Conservation (phyloP, 2,797 vertebrate genomes). For the Sebastes itinus region DNA sequence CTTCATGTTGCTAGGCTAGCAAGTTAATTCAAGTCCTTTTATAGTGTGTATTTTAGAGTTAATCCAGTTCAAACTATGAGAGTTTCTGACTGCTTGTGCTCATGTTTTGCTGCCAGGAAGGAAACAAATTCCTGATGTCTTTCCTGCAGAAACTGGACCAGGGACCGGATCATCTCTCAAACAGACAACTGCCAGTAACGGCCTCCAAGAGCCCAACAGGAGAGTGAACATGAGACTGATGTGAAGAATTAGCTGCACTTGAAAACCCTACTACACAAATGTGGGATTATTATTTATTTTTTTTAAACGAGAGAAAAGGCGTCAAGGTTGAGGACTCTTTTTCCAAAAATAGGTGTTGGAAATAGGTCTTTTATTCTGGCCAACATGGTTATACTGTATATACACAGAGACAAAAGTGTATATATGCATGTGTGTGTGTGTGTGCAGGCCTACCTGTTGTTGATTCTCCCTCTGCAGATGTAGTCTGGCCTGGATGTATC, state of each 20-base stretch:
- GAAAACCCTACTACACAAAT: no score
- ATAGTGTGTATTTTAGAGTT: neutral
- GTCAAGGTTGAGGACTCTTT: neutral
- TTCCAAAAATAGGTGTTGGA: neutral
- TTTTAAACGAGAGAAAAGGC: neutral
- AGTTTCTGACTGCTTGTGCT: neutral
- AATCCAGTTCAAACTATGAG: neutral
- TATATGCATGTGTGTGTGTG: neutral
- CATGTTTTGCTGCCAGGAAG: neutral
- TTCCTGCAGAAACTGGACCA: neutral
- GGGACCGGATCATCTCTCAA: neutral
- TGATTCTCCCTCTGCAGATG: slow-evolving; percentile 95
- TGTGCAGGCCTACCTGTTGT: slow-evolving; percentile 86
- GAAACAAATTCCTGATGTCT: neutral
- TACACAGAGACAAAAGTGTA: neutral
- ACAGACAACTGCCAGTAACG: neutral
- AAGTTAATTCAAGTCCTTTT: neutral
- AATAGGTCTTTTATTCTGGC: neutral
- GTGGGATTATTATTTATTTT: neutral
- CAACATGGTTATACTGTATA: neutral
- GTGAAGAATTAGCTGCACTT: no score
- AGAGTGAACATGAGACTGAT: neutral
- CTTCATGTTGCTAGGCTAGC: neutral
- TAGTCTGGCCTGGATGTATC: slow-evolving; percentile 94
- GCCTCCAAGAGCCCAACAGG: neutral